These are phyloP conservation scores for Sacculina carcini DNA, from an alignment of 2,888 invertebrate genomes.

Conservation along the genomic window DNA sequence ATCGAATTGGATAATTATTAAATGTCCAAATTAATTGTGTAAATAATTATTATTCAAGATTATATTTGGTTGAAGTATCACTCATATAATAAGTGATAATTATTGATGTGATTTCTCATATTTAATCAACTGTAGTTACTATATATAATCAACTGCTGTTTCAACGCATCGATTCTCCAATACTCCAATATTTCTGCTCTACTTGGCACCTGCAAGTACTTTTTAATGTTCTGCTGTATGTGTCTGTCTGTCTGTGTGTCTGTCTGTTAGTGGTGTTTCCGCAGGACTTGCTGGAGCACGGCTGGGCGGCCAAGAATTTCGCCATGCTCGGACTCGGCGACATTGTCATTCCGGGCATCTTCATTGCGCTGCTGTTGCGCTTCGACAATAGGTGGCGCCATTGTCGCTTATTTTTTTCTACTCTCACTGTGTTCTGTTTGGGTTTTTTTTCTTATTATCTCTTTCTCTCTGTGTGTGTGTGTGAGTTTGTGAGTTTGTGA, in stretches of 20 bases:
- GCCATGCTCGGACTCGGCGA: conserved; percentile 98
- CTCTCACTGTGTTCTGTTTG: conserved; percentile 1
- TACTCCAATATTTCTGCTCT: too few species aligned
- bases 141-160: too few species aligned
- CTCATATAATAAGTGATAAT: too few species aligned
- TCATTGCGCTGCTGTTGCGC: conserved; percentile 80
- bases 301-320: conserved; percentile 59
- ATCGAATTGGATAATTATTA: background rate
- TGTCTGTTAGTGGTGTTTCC: conserved; percentile 68
- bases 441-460: background rate
- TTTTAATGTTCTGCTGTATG: background rate
- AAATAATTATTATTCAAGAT: too few species aligned
- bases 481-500: too few species aligned
- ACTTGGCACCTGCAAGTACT: too few species aligned
- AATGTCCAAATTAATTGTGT: too few species aligned
- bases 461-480: too few species aligned
- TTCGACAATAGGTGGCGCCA: conserved; percentile 47
- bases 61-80: too few species aligned
- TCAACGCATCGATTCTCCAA: background rate
- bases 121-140: too few species aligned
- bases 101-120: too few species aligned
- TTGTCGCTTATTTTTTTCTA: background rate
- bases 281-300: conserved; percentile 82
- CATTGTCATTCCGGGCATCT: conserved; percentile 97
- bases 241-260: conserved; percentile 10